Evolutionary conservation across 2,888 invertebrate genomes (phyloP).

Genomic region (Epinotia demarniana): DNA sequence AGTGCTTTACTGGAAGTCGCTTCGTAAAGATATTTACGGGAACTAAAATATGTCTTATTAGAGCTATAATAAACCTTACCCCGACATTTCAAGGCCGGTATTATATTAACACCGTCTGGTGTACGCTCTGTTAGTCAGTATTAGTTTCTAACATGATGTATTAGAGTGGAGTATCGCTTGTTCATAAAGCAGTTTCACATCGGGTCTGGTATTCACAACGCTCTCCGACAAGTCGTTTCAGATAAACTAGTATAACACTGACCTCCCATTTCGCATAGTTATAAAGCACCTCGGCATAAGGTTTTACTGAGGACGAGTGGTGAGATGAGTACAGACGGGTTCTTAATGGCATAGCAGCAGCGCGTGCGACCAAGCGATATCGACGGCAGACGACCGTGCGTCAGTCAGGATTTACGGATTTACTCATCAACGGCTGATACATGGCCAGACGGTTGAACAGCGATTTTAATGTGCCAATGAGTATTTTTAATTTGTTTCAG

Average conservation of each 20-base stretch:
- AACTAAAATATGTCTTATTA: neutral
- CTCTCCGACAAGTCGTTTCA: neutral
- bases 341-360: slow-evolving; percentile 4
- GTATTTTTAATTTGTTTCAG: slow-evolving; percentile 30
- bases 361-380: slow-evolving; percentile 52
- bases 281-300: neutral
- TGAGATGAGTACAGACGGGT: neutral
- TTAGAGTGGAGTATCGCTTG: slow-evolving; percentile 9
- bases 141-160: neutral
- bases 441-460: slow-evolving; percentile 46
- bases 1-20: slow-evolving; percentile 6
- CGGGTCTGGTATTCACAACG: neutral
- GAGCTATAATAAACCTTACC: neutral
- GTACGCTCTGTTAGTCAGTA: neutral
- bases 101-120: neutral
- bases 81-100: neutral
- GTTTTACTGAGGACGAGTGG: slow-evolving; percentile 1
- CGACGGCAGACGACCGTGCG: slow-evolving; percentile 52
- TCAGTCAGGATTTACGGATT: slow-evolving; percentile 73
- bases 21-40: slow-evolving; percentile 3
- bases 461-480: slow-evolving; percentile 44
- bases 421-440: slow-evolving; percentile 59
- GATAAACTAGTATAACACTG: neutral
- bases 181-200: slow-evolving; percentile 30
- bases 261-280: neutral